Conservation (phyloP, 2,888 invertebrate genomes). For the Lottia scabra region DNA sequence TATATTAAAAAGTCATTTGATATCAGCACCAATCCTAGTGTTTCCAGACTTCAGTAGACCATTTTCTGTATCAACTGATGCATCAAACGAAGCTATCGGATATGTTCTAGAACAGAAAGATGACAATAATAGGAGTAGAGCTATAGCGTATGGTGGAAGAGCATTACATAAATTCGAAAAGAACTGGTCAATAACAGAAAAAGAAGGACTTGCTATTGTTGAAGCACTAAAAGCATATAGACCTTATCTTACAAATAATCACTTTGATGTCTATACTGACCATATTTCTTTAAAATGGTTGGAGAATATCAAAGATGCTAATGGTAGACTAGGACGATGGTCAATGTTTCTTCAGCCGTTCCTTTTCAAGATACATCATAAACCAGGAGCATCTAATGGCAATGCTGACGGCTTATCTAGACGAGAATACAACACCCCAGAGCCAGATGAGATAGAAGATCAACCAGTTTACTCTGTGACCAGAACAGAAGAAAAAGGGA, state of each 20-base stretch:
- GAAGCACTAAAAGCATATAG: conserved; percentile 34
- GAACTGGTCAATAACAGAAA: no score
- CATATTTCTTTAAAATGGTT: conserved; percentile 34
- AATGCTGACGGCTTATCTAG: conserved; percentile 29
- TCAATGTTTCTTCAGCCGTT: conserved; percentile 14
- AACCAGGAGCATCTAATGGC: conserved; percentile 20
- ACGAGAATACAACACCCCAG: conserved; percentile 10
- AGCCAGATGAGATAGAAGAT: background rate
- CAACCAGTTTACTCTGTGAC: background rate
- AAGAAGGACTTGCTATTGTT: conserved; percentile 36
- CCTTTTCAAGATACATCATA: conserved; percentile 13
- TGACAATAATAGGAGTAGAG: no score
- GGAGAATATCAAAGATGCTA: conserved; percentile 27
- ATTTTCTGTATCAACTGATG: no score
- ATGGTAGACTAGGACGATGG: conserved; percentile 29
- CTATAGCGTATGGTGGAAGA: no score
- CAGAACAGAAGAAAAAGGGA: no score
- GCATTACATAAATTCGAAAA: no score
- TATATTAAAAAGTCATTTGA: no score
- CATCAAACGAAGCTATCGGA: no score
- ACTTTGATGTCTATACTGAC: conserved; percentile 37
- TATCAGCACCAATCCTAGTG: no score
- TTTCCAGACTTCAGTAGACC: no score
- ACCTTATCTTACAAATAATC: conserved; percentile 27
- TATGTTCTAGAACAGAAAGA: no score